These are phyloP conservation scores for Oscheius onirici DNA, from an alignment of 2,888 invertebrate species.

Conservation along the genomic window DNA sequence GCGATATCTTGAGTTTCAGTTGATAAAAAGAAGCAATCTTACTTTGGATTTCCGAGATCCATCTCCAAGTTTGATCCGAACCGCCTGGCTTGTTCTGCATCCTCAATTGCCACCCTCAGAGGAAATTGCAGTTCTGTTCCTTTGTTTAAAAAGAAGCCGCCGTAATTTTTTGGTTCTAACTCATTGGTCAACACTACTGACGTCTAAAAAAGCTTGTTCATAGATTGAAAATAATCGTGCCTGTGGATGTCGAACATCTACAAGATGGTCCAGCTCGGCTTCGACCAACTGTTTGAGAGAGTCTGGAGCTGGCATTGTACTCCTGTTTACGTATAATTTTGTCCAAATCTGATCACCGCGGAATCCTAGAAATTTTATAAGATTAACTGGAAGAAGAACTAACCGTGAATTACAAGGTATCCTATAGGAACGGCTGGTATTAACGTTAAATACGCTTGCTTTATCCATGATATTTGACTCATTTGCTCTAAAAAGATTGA, in stretches of 20 bases:
- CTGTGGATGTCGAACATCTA: conserved; percentile 42
- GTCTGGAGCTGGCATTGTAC: conserved; percentile 43
- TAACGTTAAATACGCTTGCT: conserved; percentile 46
- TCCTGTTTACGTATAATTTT: conserved; percentile 47
- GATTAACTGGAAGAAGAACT: conserved; percentile 21
- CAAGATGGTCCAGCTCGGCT: conserved; percentile 49
- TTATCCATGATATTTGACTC: conserved; percentile 33
- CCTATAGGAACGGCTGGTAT: conserved; percentile 55
- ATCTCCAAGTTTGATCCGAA: conserved; percentile 56
- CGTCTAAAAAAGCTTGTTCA: no score
- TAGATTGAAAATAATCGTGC: conserved; percentile 23
- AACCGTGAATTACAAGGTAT: conserved; percentile 54
- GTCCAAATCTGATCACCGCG: conserved; percentile 56
- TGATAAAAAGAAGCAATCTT: background rate
- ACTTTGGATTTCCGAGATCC: conserved; percentile 57
- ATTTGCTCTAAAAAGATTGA: background rate
- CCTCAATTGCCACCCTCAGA: conserved; percentile 46
- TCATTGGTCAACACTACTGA: conserved; percentile 48
- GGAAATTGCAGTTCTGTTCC: conserved; percentile 61
- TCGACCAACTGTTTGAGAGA: conserved; percentile 55
- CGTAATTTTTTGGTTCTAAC: conserved; percentile 54
- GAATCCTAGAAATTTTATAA: conserved; percentile 46
- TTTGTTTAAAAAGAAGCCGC: conserved; percentile 50
- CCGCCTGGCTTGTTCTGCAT: conserved; percentile 54
- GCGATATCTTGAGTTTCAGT: conserved; percentile 40